Evolutionary conservation across 2,113 vertebrate species (phyloP), one percentile per base, ranked within the genome.

Genomic region (Cynocephalus volans): DNA sequence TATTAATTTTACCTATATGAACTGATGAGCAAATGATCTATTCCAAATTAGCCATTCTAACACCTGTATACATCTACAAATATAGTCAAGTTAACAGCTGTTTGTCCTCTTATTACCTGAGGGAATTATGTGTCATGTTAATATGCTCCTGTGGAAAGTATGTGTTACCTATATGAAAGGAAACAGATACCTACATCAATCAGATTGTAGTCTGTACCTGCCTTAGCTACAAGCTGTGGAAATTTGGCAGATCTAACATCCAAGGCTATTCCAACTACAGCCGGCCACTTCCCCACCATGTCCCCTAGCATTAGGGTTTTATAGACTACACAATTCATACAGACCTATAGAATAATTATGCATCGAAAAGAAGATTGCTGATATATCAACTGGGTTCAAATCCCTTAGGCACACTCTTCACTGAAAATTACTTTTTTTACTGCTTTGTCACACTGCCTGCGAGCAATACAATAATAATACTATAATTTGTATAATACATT

Each of bases 151-250:
- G 92, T 97, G 95, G 95, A 97, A 98, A 97, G 58, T 77, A 84
- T 1, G 86, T 94, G 86, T 89, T 36, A 89, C 65, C 13, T 72
- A 4, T 86, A 19, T 18, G 64, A 54, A 91, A 69, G 90, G 93
- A 76, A 97, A 84, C 70, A 28, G 31, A 54, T 18, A 96, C 41
- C 28, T 91, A 60, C 24, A 89, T 64, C 85, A 97, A 90, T 84
- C 96, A 98, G 65, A 52, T 50, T 85, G 8, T 8, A 96, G 88
- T 41, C 54, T 72, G 65, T 83, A 95, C 82, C 88, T 97, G 83
- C 96, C 45, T 97, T 95, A 96, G 92, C 72, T 96, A 77, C 69
- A 98, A 91, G 79, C 75, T 95, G 83, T 96, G 97, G 98, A 98
- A 98, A 98, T 70, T 97, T 98, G 97, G 95, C 97, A 96, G 13